These are phyloP conservation scores for Potamilus streckersoni DNA, from an alignment of 1,140 invertebrate genomes.

Conservation along the genomic window DNA sequence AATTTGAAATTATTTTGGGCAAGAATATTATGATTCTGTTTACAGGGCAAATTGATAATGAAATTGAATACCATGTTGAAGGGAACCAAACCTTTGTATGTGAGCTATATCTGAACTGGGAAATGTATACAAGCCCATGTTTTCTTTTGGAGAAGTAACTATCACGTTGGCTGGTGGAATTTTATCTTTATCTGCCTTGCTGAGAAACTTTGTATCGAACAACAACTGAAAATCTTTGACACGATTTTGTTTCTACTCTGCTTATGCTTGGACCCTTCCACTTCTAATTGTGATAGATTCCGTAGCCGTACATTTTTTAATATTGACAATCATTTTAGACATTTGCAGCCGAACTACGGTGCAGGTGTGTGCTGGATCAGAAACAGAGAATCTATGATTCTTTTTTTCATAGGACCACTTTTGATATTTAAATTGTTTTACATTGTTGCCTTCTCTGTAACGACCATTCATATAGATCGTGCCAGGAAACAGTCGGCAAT, in stretches of 20 bases:
- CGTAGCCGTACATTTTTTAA: constrained; percentile 65
- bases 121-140: constrained; percentile 10
- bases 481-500: constrained; percentile 16
- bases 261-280: constrained; percentile 63
- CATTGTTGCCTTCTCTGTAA: constrained; percentile 52
- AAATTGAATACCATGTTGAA: constrained; percentile 3
- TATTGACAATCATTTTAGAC: neutral
- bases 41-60: constrained; percentile 2
- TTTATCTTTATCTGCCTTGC: constrained; percentile 40
- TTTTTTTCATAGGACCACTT: constrained; percentile 61
- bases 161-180: constrained; percentile 35
- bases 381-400: constrained; percentile 38
- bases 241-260: constrained; percentile 69
- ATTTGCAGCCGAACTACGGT: constrained; percentile 44
- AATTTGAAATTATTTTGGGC: constrained; percentile 25
- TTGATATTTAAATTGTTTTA: constrained; percentile 57
- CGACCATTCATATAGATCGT: constrained; percentile 68
- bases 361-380: constrained; percentile 67
- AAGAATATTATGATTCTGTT: constrained; percentile 8
- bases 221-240: constrained; percentile 27
- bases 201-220: constrained; percentile 43
- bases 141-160: constrained; percentile 28
- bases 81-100: constrained; percentile 13
- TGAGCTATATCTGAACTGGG: constrained; percentile 11
- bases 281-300: constrained; percentile 66